Evolutionary conservation across 2,113 vertebrate species (phyloP).

Genomic region (Rhinogobius similis): DNA sequence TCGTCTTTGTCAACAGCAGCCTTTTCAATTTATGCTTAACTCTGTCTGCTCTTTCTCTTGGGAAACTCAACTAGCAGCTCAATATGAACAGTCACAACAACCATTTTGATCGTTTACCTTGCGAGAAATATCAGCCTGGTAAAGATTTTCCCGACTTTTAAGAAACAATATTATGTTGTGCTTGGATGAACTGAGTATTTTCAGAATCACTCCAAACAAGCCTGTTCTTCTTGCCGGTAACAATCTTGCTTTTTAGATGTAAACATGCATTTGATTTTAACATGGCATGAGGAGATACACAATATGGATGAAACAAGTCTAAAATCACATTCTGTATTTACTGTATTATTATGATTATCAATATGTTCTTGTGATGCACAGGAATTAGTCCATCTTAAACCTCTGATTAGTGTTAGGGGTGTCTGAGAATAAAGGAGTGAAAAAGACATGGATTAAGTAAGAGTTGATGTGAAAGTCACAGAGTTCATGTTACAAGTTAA

Average conservation of each 20-base stretch:
- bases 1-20: slow-evolving; percentile 63
- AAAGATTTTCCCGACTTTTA: not conserved
- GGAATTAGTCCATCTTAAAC: slow-evolving; percentile 41
- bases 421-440: slow-evolving; percentile 36
- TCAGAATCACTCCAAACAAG: not conserved
- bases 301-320: not conserved
- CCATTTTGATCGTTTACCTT: not conserved
- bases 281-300: too few species aligned
- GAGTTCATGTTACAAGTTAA: slow-evolving; percentile 79
- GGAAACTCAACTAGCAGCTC: not conserved
- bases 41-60: slow-evolving; percentile 62
- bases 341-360: slow-evolving; percentile 46
- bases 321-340: slow-evolving; percentile 4
- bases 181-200: not conserved
- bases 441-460: slow-evolving; percentile 26
- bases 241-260: not conserved
- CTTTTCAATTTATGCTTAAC: slow-evolving; percentile 61
- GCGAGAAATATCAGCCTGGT: not conserved
- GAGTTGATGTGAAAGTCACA: slow-evolving; percentile 51
- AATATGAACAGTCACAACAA: not conserved
- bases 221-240: not conserved
- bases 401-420: slow-evolving; percentile 34
- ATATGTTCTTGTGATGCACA: not conserved
- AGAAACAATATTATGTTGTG: not conserved
- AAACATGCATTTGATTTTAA: too few species aligned